Percentiles rank a stretch among this genome's conserved stretches.
Conservation (phyloP, 2,888 invertebrate genomes). For the Nemoura dubitans region DNA sequence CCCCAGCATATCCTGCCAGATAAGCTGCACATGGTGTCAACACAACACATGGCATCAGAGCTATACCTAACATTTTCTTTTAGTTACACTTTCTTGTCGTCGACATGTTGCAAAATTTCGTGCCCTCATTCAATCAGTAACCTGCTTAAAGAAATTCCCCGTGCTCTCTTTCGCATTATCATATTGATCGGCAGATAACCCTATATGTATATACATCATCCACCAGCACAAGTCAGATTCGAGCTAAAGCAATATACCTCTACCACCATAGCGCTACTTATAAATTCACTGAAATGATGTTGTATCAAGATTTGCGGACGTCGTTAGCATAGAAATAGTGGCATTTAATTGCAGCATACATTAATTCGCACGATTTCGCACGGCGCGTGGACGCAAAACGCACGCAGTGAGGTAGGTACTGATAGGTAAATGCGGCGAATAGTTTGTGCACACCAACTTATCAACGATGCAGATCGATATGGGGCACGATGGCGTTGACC, state of each 20-base stretch:
- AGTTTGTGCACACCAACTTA: neutral
- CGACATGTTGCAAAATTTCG: neutral
- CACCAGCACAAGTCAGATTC: neutral
- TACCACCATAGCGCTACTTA: neutral
- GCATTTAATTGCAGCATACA: neutral
- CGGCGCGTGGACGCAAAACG: neutral
- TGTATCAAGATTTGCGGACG: neutral
- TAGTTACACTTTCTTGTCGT: neutral
- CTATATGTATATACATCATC: neutral
- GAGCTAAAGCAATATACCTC: neutral
- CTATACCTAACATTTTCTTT: neutral
- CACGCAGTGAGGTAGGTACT: neutral
- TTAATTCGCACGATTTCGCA: neutral
- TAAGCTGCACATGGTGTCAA: neutral
- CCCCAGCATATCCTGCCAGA: neutral
- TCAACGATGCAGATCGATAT: neutral
- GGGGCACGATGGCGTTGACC: neutral
- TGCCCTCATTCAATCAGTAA: neutral
- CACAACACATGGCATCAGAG: neutral
- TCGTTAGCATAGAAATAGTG: constrained; percentile 12
- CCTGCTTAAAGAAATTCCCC: neutral
- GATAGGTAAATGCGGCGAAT: neutral
- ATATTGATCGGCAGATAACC: constrained; percentile 1
- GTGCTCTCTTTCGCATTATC: constrained; percentile 7
- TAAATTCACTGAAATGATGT: neutral